These are phyloP conservation scores for Agonopterix alstromeriana DNA, from an alignment of 2,888 invertebrate species.

Conservation along the genomic window DNA sequence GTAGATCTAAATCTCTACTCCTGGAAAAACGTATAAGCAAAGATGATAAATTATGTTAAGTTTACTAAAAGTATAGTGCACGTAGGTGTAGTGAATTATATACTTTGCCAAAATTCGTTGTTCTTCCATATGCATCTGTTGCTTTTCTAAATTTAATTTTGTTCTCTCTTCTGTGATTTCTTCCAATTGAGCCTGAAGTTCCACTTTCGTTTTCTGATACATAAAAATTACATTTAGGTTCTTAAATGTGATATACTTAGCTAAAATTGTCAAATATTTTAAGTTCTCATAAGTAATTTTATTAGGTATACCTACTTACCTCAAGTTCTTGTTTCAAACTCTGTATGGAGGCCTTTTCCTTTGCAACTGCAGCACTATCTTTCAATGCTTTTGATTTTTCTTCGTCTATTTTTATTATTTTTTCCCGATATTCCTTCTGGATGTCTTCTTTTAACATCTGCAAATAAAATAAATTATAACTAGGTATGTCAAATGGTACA, in stretches of 20 bases:
- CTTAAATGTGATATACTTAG: neutral
- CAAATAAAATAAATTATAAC: neutral
- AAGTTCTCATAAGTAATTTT: neutral
- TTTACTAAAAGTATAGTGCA: neutral
- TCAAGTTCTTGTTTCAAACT: constrained; percentile 59
- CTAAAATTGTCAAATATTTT: neutral
- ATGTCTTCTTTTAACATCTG: constrained; percentile 59
- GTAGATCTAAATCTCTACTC: constrained; percentile 65
- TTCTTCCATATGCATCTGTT: constrained; percentile 61
- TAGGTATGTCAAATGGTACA: neutral
- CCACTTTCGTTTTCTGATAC: constrained; percentile 58
- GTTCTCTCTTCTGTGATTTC: constrained; percentile 58
- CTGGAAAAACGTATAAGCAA: constrained; percentile 24
- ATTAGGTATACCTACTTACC: constrained; percentile 25
- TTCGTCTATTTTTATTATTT: constrained; percentile 52
- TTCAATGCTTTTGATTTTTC: constrained; percentile 49
- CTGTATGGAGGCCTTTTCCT: constrained; percentile 55
- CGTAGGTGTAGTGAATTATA: neutral
- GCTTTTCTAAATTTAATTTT: constrained; percentile 55
- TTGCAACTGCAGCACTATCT: constrained; percentile 44
- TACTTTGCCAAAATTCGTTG: constrained; percentile 62
- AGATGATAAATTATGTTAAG: neutral
- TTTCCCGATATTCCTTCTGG: constrained; percentile 62
- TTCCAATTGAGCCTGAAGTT: constrained; percentile 59
- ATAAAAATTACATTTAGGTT: neutral